Base-by-base conservation (phyloP, 2,888 invertebrate species). In the Osmoderma eremita region DNA sequence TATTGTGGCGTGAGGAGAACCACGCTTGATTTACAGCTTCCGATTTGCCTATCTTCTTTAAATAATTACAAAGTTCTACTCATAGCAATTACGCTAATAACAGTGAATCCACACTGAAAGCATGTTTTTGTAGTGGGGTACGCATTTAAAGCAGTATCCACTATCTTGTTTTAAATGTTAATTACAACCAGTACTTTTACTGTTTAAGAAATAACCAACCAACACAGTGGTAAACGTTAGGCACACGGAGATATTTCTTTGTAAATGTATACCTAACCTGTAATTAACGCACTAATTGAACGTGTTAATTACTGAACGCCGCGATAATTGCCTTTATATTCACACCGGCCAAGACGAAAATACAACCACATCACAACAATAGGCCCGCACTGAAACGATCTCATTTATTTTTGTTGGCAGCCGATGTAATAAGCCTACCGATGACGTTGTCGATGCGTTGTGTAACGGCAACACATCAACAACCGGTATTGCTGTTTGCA, bases 251-350 rank as follows among this genome's bases (percentile, higher is more conserved):
- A 56, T 56, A 56, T 56, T 56, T 56, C 39, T 41, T 41, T 41
- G 39, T 56, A 56, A 56, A 56, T 41, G 41, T 56, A 41, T 61
- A 61, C 45, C 45, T 30, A 48, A 48, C 30, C 41, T 67, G 48
- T 63, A 67, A 67, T 67, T 67, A 67, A 66, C 53, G 68, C 38
- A 63, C 63, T 70, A 65, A 70, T 66, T 69, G 69, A 69, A 71
- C 68, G 69, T 71, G 71, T 71, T 71, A 71, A 71, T 71, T 71
- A 71, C 68, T 67, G 63, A 67, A 71, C 68, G 66, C 63, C 65
- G 50, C 38, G 65, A 65, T 71, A 65, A 69, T 68, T 62, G 63
- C 61, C 65, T 65, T 67, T 71, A 66, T 68, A 68, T 62, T 62
- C 58, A 58, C 58, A 61, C 58, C n/a, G 45, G 45, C 12, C 30